Evolutionary conservation across 1,140 invertebrate genomes (phyloP).

Genomic region (Diachasma alloeum): DNA sequence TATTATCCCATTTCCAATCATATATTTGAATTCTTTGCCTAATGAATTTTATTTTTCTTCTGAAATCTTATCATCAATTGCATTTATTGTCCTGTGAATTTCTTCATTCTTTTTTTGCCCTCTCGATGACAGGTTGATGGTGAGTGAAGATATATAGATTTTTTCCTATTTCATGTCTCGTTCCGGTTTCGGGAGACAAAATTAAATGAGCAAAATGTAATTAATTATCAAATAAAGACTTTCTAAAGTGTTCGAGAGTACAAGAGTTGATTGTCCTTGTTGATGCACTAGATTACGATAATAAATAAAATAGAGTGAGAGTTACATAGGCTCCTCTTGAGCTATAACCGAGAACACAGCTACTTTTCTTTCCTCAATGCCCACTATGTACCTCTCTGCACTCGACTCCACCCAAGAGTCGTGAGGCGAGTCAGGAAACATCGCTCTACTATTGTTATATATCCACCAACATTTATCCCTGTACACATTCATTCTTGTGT

Average conservation of each 20-base stretch:
- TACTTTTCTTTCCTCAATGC: constrained; percentile 43
- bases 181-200: too few species aligned
- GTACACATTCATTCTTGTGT: constrained; percentile 40
- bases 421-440: constrained; percentile 38
- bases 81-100: too few species aligned
- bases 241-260: neutral
- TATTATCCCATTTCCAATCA: too few species aligned
- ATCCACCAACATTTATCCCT: constrained; percentile 49
- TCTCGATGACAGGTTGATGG: too few species aligned
- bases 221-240: neutral
- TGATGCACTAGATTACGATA: neutral
- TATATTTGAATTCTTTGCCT: too few species aligned
- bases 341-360: constrained; percentile 39
- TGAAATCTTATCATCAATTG: too few species aligned
- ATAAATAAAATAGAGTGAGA: constrained; percentile 29
- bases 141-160: too few species aligned
- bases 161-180: too few species aligned
- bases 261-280: neutral
- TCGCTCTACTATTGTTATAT: constrained; percentile 48
- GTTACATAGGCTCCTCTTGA: constrained; percentile 45
- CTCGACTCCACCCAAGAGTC: constrained; percentile 19
- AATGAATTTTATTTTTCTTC: too few species aligned
- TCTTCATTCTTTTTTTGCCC: too few species aligned
- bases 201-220: too few species aligned
- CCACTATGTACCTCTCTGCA: constrained; percentile 1